Evolutionary conservation across 2,113 vertebrate genomes (phyloP), one percentile per base, ranked within the genome.

Genomic region (Percopsis transmontana): DNA sequence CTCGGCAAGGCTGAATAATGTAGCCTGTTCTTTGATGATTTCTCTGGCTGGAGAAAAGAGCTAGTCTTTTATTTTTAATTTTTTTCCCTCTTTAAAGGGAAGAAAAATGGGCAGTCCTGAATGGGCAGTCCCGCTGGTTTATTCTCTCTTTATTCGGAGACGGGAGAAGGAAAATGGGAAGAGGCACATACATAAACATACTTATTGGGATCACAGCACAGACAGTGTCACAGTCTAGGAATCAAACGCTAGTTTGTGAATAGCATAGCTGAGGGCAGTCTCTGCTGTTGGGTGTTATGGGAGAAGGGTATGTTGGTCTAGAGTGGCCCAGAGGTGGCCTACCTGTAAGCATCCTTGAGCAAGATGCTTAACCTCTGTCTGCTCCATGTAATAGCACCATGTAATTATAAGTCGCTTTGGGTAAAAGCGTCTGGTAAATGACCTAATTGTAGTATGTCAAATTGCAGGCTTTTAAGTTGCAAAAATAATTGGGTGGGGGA

Each of bases 1-100:
- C 81, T 84, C 70, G 56, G 76, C 79, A 80, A 66, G 77, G 70
- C 76, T 84, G 86, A 82, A 88, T 87, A 85, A 84, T 85, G 76
- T 79, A 84, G 82, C 79, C 74, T 75, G 72, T 72, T 78, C 85
- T 86, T 83, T 87, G 84, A 88, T 88, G 80, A 83, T 88, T 88
- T 82, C 74, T 75, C 71, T 85, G 77, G 77, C 75, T 79, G 70
- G 78, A 87, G 81, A 78, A 89, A 85, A 80, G 80, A 83, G 84
- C 84, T 83, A 68, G 67, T 82, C 79, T 77, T 77, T 79, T 79
- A 63, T 62, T 76, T 61, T 60, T 71, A 52, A 77, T 27, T 53
- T 23, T 53, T 54, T 65, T 71, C 2, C 20, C 20, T 53, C 19
- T 63, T 79, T 56, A 2, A 66, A 45, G 42, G 42, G 12, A 41